Evolutionary conservation across 1,140 invertebrate genomes (phyloP), one percentile per base, ranked within the genome.

Genomic region (Zaprionus africanus): DNA sequence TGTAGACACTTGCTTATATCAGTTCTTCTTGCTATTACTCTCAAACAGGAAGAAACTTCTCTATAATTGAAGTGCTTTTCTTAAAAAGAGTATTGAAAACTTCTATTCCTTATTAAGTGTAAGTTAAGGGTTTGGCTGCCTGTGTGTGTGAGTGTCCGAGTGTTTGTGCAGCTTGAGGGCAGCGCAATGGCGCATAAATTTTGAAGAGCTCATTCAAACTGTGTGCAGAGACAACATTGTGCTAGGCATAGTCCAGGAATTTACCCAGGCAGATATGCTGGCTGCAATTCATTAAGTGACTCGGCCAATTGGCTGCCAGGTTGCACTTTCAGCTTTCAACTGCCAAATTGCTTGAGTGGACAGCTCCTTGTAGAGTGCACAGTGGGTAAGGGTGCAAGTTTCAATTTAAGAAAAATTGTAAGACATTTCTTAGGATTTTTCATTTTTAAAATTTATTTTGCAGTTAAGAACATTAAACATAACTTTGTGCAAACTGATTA

Each of bases 221-320:
- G 60, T 43, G 31, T 31, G 26, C 19, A 28, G 41, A 60, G 43
- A 69, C 69, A 38, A 78, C 62, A 65, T 78, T 81, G 81, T 78
- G 24, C 61, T 19, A 6, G 41, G n/a, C 41, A 46, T 46, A 38
- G 36, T 38, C 36, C 12, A 38, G 36, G 36, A 15, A 38, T 38
- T 15, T 38, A 17, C 41, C 75, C 67, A 65, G 70, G 51, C 85
- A 34, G 31, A 76, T 71, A 70, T 76, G 61, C 71, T 61, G 70
- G 68, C 74, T 67, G 74, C 75, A 79, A 84, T 87, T 88, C 75
- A 84, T 90, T 84, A 90, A 81, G 65, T 74, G 84, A 79, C 81
- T 84, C 79, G 84, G 51, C 78, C 79, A 84, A 81, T 87, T 86
- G 69, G 36, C 72, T 78, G 80, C 73, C 84, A 64, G 69, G 51